phyloP scores from a whole-genome alignment of 2,888 invertebrate genomes.

The Drosophila incognita region DNA sequence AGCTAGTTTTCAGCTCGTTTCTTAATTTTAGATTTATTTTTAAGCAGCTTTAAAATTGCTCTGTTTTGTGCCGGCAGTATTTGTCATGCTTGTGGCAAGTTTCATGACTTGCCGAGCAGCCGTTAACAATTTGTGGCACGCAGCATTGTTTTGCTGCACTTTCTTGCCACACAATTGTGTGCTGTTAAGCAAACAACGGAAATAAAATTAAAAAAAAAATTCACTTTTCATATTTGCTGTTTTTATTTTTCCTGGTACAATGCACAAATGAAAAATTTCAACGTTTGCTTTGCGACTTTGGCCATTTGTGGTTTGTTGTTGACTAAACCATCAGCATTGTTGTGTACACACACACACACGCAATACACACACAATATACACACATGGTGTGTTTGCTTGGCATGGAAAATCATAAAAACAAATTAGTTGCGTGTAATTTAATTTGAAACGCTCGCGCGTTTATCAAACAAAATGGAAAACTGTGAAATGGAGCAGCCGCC shows the following conservation, averaged over 20 bases:
- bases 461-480: constrained; percentile 76
- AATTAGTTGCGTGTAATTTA: constrained; percentile 79
- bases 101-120: constrained; percentile 19
- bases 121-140: constrained; percentile 17
- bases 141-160: constrained; percentile 28
- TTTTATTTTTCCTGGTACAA: constrained; percentile 14
- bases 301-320: constrained; percentile 50
- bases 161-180: constrained; percentile 30
- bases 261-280: constrained; percentile 53
- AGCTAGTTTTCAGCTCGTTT: not conserved
- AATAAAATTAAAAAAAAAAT: not conserved
- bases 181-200: constrained; percentile 21
- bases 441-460: constrained; percentile 74
- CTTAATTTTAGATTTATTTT: not conserved
- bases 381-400: constrained; percentile 34
- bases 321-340: constrained; percentile 49
- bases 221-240: constrained; percentile 17
- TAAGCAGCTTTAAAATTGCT: not conserved
- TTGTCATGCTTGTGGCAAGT: constrained; percentile 8
- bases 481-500: constrained; percentile 58
- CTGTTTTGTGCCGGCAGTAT: not conserved
- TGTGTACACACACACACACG: constrained; percentile 25
- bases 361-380: constrained; percentile 7
- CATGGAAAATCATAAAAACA: constrained; percentile 69
- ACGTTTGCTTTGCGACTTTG: constrained; percentile 51